Evolutionary conservation across 1,140 invertebrate species (phyloP), one percentile per base, ranked within the genome.

Genomic region (Calephelis virginiensis): DNA sequence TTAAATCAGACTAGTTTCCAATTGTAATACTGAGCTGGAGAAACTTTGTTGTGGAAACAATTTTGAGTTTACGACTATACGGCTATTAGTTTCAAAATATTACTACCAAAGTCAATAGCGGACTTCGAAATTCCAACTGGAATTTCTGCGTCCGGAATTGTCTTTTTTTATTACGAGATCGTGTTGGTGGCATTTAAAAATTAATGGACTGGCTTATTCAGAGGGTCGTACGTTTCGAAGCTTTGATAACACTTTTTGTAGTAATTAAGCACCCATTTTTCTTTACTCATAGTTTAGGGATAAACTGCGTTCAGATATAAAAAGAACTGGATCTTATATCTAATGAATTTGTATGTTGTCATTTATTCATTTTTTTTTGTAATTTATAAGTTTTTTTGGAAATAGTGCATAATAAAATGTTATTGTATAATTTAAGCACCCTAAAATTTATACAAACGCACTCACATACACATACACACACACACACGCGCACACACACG

Each of bases 81-180:
- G 69, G 64, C 69, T 68, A 67, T 71, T 71, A 71, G 69, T 71
- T 71, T 63, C 61, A 70, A 70, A 70, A 70, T 70, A 67, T 70
- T 70, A 67, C 69, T 68, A 10, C n/a, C 50, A 17, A 56, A 49
- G 59, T 63, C 69, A 67, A 71, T 71, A 61, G 56, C 14, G 63
- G 61, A 62, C 50, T 67, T 59, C 53, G 40, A 65, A 71, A 56
- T 70, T 64, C 53, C 14, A 64, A 71, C 66, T 37, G 50, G 45
- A 61, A 71, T 60, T 68, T 68, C 59, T 63, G 14, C 47, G 8
- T 37, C 49, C 14, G 50, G 43, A 62, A 71, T 64, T 47, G 53
- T 47, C 13, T 48, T 63, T 61, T 69, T 70, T 66, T 68, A 67
- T 67, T 63, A 71, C 50, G 50, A 56, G 50, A 28, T 56, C 50